Evolutionary conservation across 1,140 invertebrate genomes (phyloP).

Genomic region (Drosophila serrata): DNA sequence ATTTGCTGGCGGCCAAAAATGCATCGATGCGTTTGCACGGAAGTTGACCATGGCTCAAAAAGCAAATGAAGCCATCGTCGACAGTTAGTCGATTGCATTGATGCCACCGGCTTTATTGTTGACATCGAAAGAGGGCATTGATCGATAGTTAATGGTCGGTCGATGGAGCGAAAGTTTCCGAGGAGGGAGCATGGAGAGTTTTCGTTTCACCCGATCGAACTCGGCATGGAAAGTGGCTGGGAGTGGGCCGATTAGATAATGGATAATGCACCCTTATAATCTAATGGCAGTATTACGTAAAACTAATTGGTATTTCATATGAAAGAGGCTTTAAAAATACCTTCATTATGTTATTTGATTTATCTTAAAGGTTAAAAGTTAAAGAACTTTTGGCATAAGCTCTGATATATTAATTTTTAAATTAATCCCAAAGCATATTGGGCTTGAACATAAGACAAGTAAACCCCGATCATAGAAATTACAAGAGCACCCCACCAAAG

Average conservation of each 20-base stretch:
- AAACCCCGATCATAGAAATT: not conserved
- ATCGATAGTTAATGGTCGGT: slow-evolving; percentile 28
- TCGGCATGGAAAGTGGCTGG: slow-evolving; percentile 35
- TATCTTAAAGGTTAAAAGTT: not conserved
- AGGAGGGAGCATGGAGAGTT: slow-evolving; percentile 10
- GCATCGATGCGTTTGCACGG: slow-evolving; percentile 67
- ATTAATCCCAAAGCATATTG: not conserved
- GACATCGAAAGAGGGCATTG: slow-evolving; percentile 71
- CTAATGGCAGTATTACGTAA: slow-evolving; percentile 19
- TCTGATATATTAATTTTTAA: not conserved
- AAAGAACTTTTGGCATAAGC: not conserved
- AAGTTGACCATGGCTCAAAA: slow-evolving; percentile 60
- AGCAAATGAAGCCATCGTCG: slow-evolving; percentile 53
- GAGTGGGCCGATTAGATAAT: slow-evolving; percentile 22
- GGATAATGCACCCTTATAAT: slow-evolving; percentile 7
- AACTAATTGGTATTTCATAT: not conserved
- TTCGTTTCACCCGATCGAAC: slow-evolving; percentile 19
- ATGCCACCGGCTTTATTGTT: slow-evolving; percentile 43
- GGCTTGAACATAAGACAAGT: too few species aligned
- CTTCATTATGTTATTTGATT: not conserved
- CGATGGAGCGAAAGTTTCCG: slow-evolving; percentile 59
- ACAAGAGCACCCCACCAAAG: too few species aligned
- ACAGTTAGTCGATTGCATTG: slow-evolving; percentile 32
- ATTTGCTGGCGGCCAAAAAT: slow-evolving; percentile 41
- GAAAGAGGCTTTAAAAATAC: not conserved